phyloP scores from a whole-genome alignment of 2,797 vertebrate species.

The Mormyrops attenuatus region DNA sequence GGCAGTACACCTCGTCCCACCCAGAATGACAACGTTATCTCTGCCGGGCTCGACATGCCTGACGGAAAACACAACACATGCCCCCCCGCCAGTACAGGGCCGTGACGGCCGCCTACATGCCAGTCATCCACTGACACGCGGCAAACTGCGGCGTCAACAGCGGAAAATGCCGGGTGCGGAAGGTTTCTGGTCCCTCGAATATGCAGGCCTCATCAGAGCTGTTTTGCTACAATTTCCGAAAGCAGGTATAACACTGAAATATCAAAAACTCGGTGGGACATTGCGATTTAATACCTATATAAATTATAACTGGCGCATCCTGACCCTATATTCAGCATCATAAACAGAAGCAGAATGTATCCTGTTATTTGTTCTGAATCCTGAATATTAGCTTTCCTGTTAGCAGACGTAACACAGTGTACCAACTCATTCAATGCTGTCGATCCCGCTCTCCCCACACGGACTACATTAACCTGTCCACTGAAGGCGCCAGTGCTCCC shows the following conservation, averaged over 20 bases:
- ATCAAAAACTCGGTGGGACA: not conserved
- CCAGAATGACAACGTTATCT: conserved; percentile 40
- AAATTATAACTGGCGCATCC: not conserved
- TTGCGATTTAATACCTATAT: not conserved
- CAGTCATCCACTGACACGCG: not conserved
- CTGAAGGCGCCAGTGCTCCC: no score
- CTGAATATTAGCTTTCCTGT: not conserved
- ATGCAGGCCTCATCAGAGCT: not conserved
- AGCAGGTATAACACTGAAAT: not conserved
- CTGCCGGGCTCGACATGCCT: conserved; percentile 28
- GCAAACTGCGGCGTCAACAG: not conserved
- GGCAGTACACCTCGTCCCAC: conserved; percentile 55
- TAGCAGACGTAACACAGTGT: not conserved
- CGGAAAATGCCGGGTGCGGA: not conserved
- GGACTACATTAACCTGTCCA: not conserved
- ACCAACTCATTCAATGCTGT: not conserved
- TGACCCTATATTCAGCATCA: not conserved
- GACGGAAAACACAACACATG: conserved; percentile 39
- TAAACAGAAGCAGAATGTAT: not conserved
- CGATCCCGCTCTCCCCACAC: not conserved
- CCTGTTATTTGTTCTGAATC: not conserved
- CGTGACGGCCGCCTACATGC: not conserved
- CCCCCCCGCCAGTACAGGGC: conserved; percentile 7
- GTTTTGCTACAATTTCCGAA: not conserved
- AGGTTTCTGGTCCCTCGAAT: not conserved